phyloP scores from a whole-genome alignment of 2,113 vertebrate genomes.

The Numenius arquata region DNA sequence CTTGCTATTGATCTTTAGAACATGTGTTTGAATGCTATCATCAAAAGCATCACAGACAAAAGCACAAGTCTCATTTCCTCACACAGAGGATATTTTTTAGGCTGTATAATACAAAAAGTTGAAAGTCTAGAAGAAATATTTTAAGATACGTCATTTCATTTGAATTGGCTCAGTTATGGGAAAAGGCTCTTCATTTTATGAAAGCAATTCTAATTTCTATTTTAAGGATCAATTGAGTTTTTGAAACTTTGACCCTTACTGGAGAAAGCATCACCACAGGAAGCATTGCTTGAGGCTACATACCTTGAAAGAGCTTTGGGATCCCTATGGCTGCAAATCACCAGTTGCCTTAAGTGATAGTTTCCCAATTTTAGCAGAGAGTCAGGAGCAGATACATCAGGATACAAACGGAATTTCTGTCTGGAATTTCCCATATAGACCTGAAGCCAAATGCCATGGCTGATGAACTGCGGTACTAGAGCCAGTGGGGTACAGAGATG shows the following conservation, averaged over 20 bases:
- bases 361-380: not conserved
- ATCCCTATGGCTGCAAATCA: not conserved
- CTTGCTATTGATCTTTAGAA: constrained; percentile 2
- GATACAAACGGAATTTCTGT: not conserved
- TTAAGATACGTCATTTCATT: not conserved
- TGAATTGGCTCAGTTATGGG: not conserved
- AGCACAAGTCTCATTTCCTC: not conserved
- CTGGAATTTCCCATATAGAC: not conserved
- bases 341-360: not conserved
- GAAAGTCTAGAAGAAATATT: not conserved
- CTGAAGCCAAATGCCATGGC: not conserved
- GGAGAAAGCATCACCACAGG: not conserved
- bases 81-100: not conserved
- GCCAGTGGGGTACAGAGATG: not conserved
- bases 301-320: not conserved
- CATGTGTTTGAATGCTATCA: not conserved
- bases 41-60: constrained; percentile 11
- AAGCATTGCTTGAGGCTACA: accelerated
- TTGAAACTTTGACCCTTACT: not conserved
- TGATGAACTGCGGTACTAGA: not conserved
- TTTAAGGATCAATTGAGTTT: not conserved
- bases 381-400: not conserved
- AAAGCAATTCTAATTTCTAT: not conserved
- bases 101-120: not conserved
- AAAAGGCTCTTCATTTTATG: not conserved